Conservation (phyloP, 2,113 vertebrate species). For the Hippocampus comes region DNA sequence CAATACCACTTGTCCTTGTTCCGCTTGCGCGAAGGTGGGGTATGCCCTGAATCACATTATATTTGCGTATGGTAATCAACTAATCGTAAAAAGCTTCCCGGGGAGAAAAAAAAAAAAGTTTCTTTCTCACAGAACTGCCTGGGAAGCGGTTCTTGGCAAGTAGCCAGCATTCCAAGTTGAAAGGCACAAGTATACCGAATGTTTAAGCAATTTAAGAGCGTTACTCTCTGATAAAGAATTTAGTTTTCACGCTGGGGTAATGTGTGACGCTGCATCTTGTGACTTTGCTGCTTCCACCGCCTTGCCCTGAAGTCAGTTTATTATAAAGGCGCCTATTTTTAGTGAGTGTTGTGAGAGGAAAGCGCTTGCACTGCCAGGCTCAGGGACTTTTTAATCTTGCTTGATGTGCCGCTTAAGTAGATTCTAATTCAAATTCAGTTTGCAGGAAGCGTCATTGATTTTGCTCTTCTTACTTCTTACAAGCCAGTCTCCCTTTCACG, state of each 20-base stretch:
- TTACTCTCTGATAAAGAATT: not conserved
- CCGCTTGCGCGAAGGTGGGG: not conserved
- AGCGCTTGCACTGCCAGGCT: not conserved
- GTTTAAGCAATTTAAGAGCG: not conserved
- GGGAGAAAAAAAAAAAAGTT: not conserved
- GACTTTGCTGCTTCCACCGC: not conserved
- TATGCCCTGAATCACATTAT: not conserved
- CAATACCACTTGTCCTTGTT: not conserved
- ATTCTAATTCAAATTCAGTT: not conserved
- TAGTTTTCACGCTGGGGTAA: not conserved
- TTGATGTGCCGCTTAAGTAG: not conserved
- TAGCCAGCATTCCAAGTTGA: constrained; percentile 9
- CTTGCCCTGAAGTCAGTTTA: constrained; percentile 7
- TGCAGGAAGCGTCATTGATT: not conserved
- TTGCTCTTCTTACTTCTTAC: not conserved
- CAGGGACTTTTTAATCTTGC: not conserved
- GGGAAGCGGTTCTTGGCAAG: not conserved
- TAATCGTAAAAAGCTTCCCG: not conserved
- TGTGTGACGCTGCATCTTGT: constrained; percentile 4
- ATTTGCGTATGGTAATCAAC: not conserved
- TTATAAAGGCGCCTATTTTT: constrained; percentile 2
- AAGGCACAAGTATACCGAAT: not conserved
- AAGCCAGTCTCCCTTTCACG: not conserved
- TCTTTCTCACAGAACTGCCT: constrained; percentile 13
- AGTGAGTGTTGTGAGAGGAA: not conserved